phyloP scores from a whole-genome alignment of 64 coral and sea anemone species.

The Pocillopora damicornis region DNA sequence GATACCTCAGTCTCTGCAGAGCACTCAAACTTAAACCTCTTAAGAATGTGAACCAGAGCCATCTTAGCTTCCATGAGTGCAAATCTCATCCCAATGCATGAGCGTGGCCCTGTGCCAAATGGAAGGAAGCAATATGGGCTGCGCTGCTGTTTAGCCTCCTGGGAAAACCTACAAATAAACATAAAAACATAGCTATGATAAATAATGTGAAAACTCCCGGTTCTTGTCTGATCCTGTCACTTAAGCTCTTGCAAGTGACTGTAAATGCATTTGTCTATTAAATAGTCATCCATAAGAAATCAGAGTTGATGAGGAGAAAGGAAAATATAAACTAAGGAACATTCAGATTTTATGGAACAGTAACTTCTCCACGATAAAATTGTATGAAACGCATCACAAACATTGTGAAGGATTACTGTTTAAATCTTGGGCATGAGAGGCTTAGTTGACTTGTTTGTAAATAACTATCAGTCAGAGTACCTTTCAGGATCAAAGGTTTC shows the following conservation, averaged over 20 bases:
- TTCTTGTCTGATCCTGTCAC: no score
- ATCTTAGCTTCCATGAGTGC: constrained; percentile 10
- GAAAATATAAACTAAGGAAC: no score
- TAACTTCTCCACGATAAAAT: no score
- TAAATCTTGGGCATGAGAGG: no score
- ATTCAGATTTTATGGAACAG: no score
- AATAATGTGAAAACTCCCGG: not conserved
- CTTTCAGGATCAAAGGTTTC: constrained; percentile 60
- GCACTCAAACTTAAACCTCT: not conserved
- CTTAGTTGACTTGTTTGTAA: no score
- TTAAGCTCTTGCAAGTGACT: no score
- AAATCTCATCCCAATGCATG: constrained; percentile 12
- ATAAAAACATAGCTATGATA: not conserved
- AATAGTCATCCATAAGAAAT: no score
- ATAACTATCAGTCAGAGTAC: not conserved
- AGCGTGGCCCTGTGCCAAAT: constrained; percentile 27
- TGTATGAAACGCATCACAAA: no score
- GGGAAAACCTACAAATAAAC: not conserved
- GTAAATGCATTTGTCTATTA: no score
- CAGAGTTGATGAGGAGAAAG: no score
- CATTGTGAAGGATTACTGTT: no score
- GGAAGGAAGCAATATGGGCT: constrained; percentile 10
- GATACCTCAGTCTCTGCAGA: not conserved
- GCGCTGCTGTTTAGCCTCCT: constrained; percentile 4
- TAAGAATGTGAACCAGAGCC: not conserved